Evolutionary conservation across 2,888 invertebrate genomes (phyloP).

Genomic region (Dinocampus coccinellae): DNA sequence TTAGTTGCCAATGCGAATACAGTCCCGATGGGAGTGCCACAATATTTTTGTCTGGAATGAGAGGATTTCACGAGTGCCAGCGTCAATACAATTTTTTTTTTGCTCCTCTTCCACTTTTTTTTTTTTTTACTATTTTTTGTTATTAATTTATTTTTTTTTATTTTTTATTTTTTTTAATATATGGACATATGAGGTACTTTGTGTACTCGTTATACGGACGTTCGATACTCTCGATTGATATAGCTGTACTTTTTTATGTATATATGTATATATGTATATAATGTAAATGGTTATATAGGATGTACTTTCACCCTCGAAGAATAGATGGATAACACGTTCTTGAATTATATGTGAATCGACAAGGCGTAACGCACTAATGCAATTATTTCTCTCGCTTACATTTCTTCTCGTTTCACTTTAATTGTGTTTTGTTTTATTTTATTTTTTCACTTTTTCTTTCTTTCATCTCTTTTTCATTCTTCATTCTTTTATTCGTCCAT

Average conservation of each 20-base stretch:
- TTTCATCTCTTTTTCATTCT: constrained; percentile 8
- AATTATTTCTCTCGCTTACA: constrained; percentile 52
- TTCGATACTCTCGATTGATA: constrained; percentile 5
- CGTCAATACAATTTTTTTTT: constrained; percentile 18
- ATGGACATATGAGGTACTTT: not conserved
- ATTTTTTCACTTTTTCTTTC: constrained; percentile 1
- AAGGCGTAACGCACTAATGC: constrained; percentile 47
- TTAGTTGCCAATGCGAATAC: not conserved
- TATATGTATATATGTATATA: not conserved
- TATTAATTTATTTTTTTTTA: not conserved
- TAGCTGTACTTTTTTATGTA: not conserved
- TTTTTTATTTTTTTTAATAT: not conserved
- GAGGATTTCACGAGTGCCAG: constrained; percentile 9
- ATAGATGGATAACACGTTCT: constrained; percentile 60
- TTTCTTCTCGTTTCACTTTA: too few species aligned
- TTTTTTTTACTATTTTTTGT: too few species aligned
- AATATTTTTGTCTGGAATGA: constrained; percentile 31
- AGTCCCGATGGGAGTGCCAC: constrained; percentile 30
- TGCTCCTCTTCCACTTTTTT: too few species aligned
- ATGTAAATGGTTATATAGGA: constrained; percentile 33
- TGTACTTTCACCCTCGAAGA: constrained; percentile 46
- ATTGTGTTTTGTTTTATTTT: too few species aligned
- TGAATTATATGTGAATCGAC: constrained; percentile 56
- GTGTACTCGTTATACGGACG: not conserved
- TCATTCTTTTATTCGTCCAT: not conserved